Conservation (phyloP, 2,797 vertebrate species). For the Galaxias olidus region DNA sequence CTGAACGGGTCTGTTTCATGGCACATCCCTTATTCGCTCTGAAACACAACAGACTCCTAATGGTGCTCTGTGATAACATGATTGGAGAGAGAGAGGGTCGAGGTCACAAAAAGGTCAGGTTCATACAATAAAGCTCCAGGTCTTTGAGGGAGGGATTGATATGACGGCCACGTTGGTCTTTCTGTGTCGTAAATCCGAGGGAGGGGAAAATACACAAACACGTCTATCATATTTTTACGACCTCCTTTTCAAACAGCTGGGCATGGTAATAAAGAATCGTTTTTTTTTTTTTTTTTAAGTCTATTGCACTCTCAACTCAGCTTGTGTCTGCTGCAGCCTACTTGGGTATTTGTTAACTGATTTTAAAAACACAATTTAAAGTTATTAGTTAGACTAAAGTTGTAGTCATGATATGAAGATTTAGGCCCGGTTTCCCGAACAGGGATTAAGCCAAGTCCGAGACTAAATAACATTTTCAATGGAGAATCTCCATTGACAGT, state of each 20-base stretch:
- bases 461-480: too few relatives aligned
- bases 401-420: too few relatives aligned
- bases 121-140: slow-evolving; percentile 36
- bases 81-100: slow-evolving; percentile 5
- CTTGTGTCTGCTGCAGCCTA: too few relatives aligned
- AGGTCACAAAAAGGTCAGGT: slow-evolving; percentile 49
- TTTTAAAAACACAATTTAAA: too few relatives aligned
- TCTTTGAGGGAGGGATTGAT: slow-evolving; percentile 1
- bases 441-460: too few relatives aligned
- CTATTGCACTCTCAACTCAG: neutral
- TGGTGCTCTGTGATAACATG: too few relatives aligned
- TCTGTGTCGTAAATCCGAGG: neutral
- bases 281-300: neutral
- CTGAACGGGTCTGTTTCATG: slow-evolving; percentile 31
- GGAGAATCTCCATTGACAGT: too few relatives aligned
- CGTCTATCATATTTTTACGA: neutral
- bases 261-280: neutral
- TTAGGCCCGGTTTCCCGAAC: too few relatives aligned
- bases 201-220: neutral
- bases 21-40: slow-evolving; percentile 25
- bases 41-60: slow-evolving; percentile 32
- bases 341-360: too few relatives aligned
- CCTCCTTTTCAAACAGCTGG: neutral
- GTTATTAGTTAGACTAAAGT: too few relatives aligned
- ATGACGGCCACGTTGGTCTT: slow-evolving; percentile 2